Percentiles rank a stretch among this genome's conserved stretches.
These are phyloP conservation scores for Drosophila parabipectinata DNA, from an alignment of 1,140 invertebrate species.

Conservation along the genomic window DNA sequence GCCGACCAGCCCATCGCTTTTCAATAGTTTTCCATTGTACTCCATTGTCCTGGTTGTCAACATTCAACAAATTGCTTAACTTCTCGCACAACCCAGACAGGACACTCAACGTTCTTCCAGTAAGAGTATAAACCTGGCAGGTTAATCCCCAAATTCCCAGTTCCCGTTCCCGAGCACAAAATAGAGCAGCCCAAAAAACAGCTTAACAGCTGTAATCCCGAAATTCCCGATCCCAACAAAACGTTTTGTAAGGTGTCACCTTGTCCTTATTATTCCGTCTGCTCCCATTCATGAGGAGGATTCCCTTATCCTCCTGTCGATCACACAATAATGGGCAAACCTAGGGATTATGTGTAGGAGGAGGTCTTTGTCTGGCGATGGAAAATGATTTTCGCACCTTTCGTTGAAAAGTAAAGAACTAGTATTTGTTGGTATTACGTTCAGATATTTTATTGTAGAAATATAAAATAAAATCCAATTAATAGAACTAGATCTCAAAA, in stretches of 20 bases:
- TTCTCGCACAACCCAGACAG: conserved; percentile 52
- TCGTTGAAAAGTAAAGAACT: conserved; percentile 18
- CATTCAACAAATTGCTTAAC: conserved; percentile 68
- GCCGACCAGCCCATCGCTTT: conserved; percentile 27
- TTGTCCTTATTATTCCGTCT: conserved; percentile 40
- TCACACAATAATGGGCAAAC: conserved; percentile 76
- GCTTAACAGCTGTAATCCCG: conserved; percentile 72
- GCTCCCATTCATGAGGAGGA: conserved; percentile 59
- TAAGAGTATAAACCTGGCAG: conserved; percentile 44
- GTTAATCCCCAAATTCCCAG: conserved; percentile 47
- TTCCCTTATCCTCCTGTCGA: conserved; percentile 72
- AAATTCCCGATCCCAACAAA: conserved; percentile 73
- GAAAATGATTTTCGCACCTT: conserved; percentile 75
- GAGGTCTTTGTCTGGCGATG: conserved; percentile 45
- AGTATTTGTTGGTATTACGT: conserved; percentile 15
- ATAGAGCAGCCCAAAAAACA: conserved; percentile 74
- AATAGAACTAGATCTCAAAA: conserved; percentile 15
- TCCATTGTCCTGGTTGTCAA: conserved; percentile 5
- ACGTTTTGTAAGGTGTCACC: conserved; percentile 61
- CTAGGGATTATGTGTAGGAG: conserved; percentile 29
- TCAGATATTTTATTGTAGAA: conserved; percentile 8
- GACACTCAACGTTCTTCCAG: conserved; percentile 30
- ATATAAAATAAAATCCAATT: conserved; percentile 36
- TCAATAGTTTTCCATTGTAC: conserved; percentile 57
- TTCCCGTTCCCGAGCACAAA: conserved; percentile 40